Percentiles rank a stretch among this genome's conserved stretches.
These are phyloP conservation scores for Amblyopsis rosae DNA, from an alignment of 2,113 vertebrate species.

Conservation along the genomic window DNA sequence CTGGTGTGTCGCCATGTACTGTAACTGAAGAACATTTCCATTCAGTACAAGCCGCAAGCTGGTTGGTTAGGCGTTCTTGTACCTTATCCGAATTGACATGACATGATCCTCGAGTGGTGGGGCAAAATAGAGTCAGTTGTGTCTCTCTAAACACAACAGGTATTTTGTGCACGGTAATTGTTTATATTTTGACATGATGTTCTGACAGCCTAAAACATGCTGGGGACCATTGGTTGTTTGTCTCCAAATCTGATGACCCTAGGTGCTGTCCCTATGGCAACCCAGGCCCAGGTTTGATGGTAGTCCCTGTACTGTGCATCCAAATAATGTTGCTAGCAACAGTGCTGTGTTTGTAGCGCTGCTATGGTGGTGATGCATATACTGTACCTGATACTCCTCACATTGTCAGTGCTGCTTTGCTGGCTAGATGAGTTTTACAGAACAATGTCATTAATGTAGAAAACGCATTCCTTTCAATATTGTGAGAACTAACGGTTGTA, in stretches of 20 bases:
- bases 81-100: conserved; percentile 10
- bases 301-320: background rate
- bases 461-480: conserved; percentile 10
- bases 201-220: background rate
- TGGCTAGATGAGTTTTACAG: conserved; percentile 20
- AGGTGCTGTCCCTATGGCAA: too few species aligned
- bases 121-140: background rate
- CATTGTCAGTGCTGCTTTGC: conserved; percentile 16
- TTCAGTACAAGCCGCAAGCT: too few species aligned
- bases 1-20: conserved; percentile 23
- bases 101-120: conserved; percentile 6
- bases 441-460: conserved; percentile 11
- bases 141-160: background rate
- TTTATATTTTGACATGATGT: conserved; percentile 13
- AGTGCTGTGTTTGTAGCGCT: background rate
- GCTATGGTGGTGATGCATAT: conserved; percentile 15
- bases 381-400: conserved; percentile 16
- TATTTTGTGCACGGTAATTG: conserved; percentile 15
- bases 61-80: background rate
- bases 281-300: too few species aligned
- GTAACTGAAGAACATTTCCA: conserved; percentile 1
- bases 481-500: conserved; percentile 25
- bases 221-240: background rate
- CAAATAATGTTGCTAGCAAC: too few species aligned
- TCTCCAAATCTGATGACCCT: background rate